Evolutionary conservation across 2,888 invertebrate species (phyloP), one percentile per base, ranked within the genome.

Genomic region (Pycnomerus fuliginosus): DNA sequence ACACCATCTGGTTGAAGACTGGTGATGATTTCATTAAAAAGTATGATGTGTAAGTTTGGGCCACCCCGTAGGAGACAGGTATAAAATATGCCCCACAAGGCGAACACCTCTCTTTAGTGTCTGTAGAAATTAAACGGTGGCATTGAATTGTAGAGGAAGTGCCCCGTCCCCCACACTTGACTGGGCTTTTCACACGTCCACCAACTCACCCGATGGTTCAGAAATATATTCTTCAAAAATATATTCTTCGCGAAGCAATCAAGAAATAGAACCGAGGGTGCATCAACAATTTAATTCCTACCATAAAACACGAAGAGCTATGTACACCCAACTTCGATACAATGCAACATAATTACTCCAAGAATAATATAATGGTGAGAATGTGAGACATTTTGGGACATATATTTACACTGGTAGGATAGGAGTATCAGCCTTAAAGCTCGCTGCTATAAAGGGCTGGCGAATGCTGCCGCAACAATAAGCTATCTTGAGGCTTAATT

Each of bases 401-500:
- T 51, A 57, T 60, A 58, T 58, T 53, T 52, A 45, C 25, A 38
- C 44, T 27, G 51, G 14, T 48, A 43, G 50, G 45, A 33, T 34
- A 38, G 44, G 46, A 42, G 46, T 44, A 40, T 23, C 34, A 50
- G 42, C 39, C 34, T 36, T 43, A 42, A 38, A 30, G 36, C 33
- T 25, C 27, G 34, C 24, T 22, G 30, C 35, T 27, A 22, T 35
- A 37, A 20, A 35, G 38, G 24, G 32, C 35, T 32, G 41, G n/a
- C 14, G 31, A 42, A 20, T 29, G 43, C 38, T 39, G 44, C 55
- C 51, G 58, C 56, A 60, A 66, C 68, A 68, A 69, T 69, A 67
- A 69, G 69, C 70, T 60, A 69, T 70, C 68, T 69, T 64, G 65
- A 58, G 66, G 65, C 68, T 67, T 70, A 72, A 71, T 71, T 71